phyloP scores from a whole-genome alignment of 2,797 vertebrate genomes.

The Eptatretus atami region DNA sequence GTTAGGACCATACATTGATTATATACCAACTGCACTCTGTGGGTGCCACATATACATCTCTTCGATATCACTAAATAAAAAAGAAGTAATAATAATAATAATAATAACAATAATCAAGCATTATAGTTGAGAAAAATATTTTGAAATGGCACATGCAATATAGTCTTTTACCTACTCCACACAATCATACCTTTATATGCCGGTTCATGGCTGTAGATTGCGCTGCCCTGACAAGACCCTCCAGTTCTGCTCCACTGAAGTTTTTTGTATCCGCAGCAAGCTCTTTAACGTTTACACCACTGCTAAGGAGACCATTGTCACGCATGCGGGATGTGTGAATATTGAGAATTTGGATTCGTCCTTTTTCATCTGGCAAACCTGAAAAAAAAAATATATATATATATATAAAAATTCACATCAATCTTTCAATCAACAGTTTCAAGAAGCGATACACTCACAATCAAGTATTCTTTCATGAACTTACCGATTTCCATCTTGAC shows the following conservation, averaged over 20 bases:
- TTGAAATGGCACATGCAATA: too few relatives aligned
- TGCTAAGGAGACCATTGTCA: conserved; percentile 27
- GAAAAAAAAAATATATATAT: background rate
- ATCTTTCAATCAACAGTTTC: too few relatives aligned
- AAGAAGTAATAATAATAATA: too few relatives aligned
- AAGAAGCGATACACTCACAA: background rate
- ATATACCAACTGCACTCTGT: too few relatives aligned
- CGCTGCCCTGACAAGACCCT: conserved; percentile 60
- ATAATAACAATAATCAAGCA: too few relatives aligned
- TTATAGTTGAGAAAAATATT: too few relatives aligned
- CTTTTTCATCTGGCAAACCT: conserved; percentile 68
- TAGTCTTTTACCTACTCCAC: too few relatives aligned
- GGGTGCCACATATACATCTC: too few relatives aligned
- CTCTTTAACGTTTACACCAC: conserved; percentile 38
- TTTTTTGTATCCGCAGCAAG: conserved; percentile 63
- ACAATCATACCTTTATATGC: conserved; percentile 44
- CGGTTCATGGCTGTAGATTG: conserved; percentile 91
- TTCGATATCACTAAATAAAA: too few relatives aligned
- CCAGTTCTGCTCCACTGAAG: conserved; percentile 67
- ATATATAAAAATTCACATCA: too few relatives aligned
- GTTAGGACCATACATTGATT: too few relatives aligned
- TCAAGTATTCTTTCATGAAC: conserved; percentile 7
- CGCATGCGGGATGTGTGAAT: conserved; percentile 68
- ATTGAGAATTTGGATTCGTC: conserved; percentile 52
- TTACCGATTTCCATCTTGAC: conserved; percentile 96